phyloP scores from a whole-genome alignment of 2,888 invertebrate species.

The Leptinotarsa peninsularis region DNA sequence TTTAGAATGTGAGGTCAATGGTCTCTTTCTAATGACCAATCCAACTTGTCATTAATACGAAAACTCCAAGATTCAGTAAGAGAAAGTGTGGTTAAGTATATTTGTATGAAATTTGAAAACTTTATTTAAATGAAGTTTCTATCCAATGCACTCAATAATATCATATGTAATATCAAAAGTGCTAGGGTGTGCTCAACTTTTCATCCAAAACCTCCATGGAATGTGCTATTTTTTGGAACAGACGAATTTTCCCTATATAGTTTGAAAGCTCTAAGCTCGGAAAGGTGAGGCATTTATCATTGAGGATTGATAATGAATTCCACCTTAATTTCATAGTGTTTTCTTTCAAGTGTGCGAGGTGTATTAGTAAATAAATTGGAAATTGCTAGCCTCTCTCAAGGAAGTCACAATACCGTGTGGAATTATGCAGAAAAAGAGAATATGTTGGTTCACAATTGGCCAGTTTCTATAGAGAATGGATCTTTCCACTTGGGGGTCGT shows the following conservation, averaged over 20 bases:
- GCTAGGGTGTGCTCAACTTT: not conserved
- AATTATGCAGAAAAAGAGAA: slow-evolving; percentile 75
- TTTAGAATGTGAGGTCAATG: too few relatives aligned
- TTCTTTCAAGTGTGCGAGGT: slow-evolving; percentile 68
- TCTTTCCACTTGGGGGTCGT: slow-evolving; percentile 89
- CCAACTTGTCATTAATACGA: too few relatives aligned
- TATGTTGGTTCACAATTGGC: slow-evolving; percentile 69
- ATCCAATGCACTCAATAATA: not conserved
- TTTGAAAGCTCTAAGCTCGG: slow-evolving; percentile 75
- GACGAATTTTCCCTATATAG: slow-evolving; percentile 85
- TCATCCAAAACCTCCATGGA: slow-evolving; percentile 66
- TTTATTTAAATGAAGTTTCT: slow-evolving; percentile 3
- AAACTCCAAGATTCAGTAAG: too few relatives aligned
- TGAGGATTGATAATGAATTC: not conserved
- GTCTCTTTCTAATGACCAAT: too few relatives aligned
- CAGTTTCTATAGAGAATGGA: slow-evolving; percentile 58
- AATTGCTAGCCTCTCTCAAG: slow-evolving; percentile 78
- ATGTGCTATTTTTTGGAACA: slow-evolving; percentile 87
- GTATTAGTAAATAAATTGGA: slow-evolving; percentile 71
- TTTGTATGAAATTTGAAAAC: too few relatives aligned
- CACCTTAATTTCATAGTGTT: not conserved
- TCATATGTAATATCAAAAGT: not conserved
- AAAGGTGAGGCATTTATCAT: slow-evolving; percentile 70
- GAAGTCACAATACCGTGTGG: slow-evolving; percentile 74
- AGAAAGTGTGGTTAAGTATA: too few relatives aligned